A percentile compares a stretch with the other conserved stretches of the same genome.
Conservation (phyloP, 1,140 invertebrate species). For the Drosophila eugracilis region DNA sequence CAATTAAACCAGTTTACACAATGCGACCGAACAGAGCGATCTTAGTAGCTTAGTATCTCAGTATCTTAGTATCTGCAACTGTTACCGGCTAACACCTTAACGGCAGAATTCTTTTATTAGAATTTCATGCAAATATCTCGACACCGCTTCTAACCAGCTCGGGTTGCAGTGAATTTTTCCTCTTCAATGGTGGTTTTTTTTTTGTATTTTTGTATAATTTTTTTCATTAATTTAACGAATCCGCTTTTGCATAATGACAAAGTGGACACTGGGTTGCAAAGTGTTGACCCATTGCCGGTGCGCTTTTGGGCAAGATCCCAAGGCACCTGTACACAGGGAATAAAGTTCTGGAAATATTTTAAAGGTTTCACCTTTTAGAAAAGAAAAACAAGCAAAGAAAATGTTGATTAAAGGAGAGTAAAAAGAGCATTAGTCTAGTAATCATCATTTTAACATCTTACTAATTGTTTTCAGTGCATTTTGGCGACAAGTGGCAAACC, state of each 20-base stretch:
- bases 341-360: no score
- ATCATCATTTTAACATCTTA: not conserved
- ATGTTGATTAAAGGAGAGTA: not conserved
- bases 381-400: not conserved
- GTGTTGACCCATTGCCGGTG: slow-evolving; percentile 17
- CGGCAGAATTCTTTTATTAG: slow-evolving; percentile 76
- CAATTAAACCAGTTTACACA: slow-evolving; percentile 73
- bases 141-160: slow-evolving; percentile 19
- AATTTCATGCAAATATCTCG: slow-evolving; percentile 69
- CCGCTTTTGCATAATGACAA: slow-evolving; percentile 60
- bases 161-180: slow-evolving; percentile 21
- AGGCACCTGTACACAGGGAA: slow-evolving; percentile 17
- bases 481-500: slow-evolving; percentile 51
- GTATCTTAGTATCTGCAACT: slow-evolving; percentile 64
- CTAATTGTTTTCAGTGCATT: not conserved
- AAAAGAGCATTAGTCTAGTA: no score
- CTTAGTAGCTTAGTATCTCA: no score
- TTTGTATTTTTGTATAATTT: not conserved
- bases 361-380: no score
- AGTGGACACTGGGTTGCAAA: slow-evolving; percentile 18
- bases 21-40: slow-evolving; percentile 15
- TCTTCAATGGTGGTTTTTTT: slow-evolving; percentile 4
- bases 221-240: slow-evolving; percentile 43
- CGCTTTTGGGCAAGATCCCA: slow-evolving; percentile 14
- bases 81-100: slow-evolving; percentile 52